phyloP scores from a whole-genome alignment of 92 coral and sea anemone genomes.

The Zoanthus sansibaricus region DNA sequence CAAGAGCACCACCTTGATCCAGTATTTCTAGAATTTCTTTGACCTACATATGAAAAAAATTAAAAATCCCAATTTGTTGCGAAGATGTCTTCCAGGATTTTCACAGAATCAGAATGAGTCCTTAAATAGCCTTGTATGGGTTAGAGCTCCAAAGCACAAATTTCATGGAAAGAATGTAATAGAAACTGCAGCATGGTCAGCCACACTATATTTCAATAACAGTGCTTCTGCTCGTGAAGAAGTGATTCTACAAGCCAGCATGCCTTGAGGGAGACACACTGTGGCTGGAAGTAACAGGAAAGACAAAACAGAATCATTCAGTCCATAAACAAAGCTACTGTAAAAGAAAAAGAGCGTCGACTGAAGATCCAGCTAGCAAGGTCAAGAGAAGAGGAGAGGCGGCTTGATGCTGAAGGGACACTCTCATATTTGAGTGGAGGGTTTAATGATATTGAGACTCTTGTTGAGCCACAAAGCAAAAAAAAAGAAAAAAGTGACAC shows the following conservation, averaged over 20 bases:
- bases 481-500: conserved; percentile 18
- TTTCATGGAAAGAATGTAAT: no score
- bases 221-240: no score
- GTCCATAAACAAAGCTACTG: conserved; percentile 13
- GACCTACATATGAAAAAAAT: no score
- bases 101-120: no score
- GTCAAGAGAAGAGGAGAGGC: conserved; percentile 23
- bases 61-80: no score
- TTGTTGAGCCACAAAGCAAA: conserved; percentile 14
- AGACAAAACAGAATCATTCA: not conserved
- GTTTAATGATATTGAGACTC: not conserved
- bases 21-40: no score
- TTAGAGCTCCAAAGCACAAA: no score
- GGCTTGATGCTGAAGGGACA: not conserved
- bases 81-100: no score
- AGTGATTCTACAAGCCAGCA: no score
- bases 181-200: not conserved
- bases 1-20: no score
- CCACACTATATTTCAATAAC: not conserved
- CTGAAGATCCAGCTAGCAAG: not conserved
- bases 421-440: not conserved
- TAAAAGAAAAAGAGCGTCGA: not conserved
- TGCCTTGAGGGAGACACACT: no score
- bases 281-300: conserved; percentile 9
- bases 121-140: no score